Evolutionary conservation across 2,113 vertebrate species (phyloP), one percentile per base, ranked within the genome.

Genomic region (Corythaixoides concolor): DNA sequence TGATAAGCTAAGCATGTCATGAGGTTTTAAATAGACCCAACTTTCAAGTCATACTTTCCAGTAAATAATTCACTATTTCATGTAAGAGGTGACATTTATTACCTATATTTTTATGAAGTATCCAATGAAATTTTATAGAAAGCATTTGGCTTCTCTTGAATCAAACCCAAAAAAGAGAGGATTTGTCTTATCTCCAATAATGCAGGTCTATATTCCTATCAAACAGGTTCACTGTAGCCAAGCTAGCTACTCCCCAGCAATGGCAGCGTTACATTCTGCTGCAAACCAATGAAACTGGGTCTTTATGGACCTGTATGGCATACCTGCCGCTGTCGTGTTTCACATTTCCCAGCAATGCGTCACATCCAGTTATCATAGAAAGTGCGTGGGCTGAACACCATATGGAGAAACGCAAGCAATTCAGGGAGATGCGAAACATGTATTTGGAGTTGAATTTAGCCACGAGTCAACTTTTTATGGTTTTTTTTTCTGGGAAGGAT

Each of bases 311-410:
- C 68, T 12, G 45, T 19, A 35, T 32, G 6, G 0, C 10, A 5
- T 28, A 82, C 78, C 94, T 94, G 95, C 77, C 43, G 3, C 91
- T 9, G 72, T 91, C 93, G 49, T 95, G 95, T 69, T 77, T 88
- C 95, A 96, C 95, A 67, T 90, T 22, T 10, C 62, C 82, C 87
- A 27, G 79, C 78, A 55, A 53, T 11, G n/a, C 30, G 9, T 88
- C 90, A 26, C 72, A 27, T 63, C 60, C 70, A 12, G 79, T 28
- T 10, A 80, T 49, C 81, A 35, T 2, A 8, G 81, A 30, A 66
- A 77, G 62, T 17, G 93, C 3, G 95, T 95, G 93, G 96, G 96
- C 90, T 94, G 86, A 72, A 12, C 50, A 47, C 94, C 96, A 95
- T 67, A 78, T 96, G 96, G 93, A 95, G 53, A 43, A 32, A 70